Base-by-base conservation (phyloP, 1,140 invertebrate species). In the Drosophila punjabiensis region DNA sequence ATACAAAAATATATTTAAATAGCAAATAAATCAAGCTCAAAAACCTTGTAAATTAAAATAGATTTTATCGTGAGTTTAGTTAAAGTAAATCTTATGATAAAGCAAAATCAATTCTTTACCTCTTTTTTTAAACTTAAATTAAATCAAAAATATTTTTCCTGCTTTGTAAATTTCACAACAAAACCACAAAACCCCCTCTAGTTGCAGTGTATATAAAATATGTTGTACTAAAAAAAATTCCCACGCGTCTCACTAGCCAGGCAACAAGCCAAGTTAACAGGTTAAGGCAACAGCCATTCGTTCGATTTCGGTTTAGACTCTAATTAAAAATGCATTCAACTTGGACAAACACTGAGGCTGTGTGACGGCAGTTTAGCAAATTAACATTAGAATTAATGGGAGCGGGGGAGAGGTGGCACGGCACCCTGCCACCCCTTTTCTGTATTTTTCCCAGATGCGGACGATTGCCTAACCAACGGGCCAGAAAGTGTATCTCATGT, bases 321-420 rank as follows among this genome's bases (percentile, higher is more conserved):
- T 80, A 61, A 85, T 75, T 85, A 74, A 75, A 85, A 85, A 85
- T 85, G 82, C 82, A 85, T 78, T 81, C 78, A 43, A 59, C 35
- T 67, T 60, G 33, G 62, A 52, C 69, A 80, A 68, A 68, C 65
- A 68, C 65, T 56, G 37, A 69, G 41, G 39, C 63, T 35, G 55
- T 35, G 55, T 41, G 41, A 37, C 41, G 43, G 53, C 47, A 81
- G 71, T 65, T 71, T 64, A 65, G 55, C 76, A 64, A 79, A 47
- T 53, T 60, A 79, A 16, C 60, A 73, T 53, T 69, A 39, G 20
- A 37, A 35, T 20, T 76, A 76, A 66, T 65, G 60, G 32, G 62
- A 2, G 32, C 28, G 35, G 32, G 30, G 35, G n/a, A n/a, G n/a
- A n/a, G n/a, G 35, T 18, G 32, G 30, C n/a, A n/a, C n/a, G n/a